A percentile compares a stretch with the other conserved stretches of the same genome.
Evolutionary conservation across 2,888 invertebrate species (phyloP).

Genomic region (Temnothorax unifasciatus): DNA sequence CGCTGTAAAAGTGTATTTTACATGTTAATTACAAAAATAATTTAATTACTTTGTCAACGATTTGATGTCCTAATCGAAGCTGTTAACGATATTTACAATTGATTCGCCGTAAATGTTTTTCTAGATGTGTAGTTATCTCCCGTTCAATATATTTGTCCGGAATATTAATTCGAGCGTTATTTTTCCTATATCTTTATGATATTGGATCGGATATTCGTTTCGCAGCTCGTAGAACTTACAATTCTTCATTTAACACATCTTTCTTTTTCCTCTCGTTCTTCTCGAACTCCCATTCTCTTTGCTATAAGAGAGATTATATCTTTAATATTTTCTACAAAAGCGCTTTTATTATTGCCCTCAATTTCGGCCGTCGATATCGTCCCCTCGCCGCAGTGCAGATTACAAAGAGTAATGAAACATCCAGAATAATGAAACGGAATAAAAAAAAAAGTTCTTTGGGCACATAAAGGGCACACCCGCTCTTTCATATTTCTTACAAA

Average conservation of each 20-base stretch:
- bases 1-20: neutral
- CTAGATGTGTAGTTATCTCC: neutral
- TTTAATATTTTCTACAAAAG: conserved; percentile 52
- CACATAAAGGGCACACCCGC: conserved; percentile 25
- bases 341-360: conserved; percentile 46
- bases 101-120: neutral
- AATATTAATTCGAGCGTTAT: conserved; percentile 19
- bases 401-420: conserved; percentile 53
- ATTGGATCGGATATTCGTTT: neutral
- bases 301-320: conserved; percentile 25
- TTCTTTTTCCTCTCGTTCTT: neutral
- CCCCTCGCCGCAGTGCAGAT: conserved; percentile 6
- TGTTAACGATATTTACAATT: neutral
- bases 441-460: conserved; percentile 12
- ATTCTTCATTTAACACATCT: conserved; percentile 13
- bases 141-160: neutral
- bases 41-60: conserved; percentile 31
- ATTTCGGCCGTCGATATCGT: conserved; percentile 44
- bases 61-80: conserved; percentile 5
- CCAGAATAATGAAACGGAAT: conserved; percentile 36
- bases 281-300: conserved; percentile 6
- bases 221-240: neutral
- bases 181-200: neutral
- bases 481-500: conserved; percentile 46
- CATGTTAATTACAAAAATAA: conserved; percentile 47